These are phyloP conservation scores for Drosophila nigrodunni DNA, from an alignment of 1,140 invertebrate genomes.

Conservation along the genomic window DNA sequence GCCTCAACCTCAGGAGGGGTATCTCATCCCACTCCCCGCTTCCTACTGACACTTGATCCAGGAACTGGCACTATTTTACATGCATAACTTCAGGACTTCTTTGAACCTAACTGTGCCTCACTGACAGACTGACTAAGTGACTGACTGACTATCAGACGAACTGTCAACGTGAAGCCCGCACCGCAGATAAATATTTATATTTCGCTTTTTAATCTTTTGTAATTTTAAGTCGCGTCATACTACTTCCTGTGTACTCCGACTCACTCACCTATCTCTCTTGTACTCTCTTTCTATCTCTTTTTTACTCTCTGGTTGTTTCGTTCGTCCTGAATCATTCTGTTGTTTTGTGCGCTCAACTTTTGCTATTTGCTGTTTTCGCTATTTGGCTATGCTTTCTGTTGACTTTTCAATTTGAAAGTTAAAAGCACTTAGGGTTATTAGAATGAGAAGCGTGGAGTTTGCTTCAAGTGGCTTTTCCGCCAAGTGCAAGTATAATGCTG, in stretches of 20 bases:
- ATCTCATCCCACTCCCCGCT: background rate
- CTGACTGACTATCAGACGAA: conserved; percentile 8
- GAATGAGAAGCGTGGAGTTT: conserved; percentile 64
- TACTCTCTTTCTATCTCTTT: background rate
- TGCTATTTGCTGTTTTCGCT: conserved; percentile 64
- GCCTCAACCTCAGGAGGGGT: background rate
- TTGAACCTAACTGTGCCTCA: conserved; percentile 22
- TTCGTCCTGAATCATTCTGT: conserved; percentile 13
- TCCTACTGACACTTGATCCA: conserved; percentile 26
- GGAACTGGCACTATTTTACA: conserved; percentile 61
- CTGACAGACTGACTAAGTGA: conserved; percentile 8
- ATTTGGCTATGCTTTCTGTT: conserved; percentile 78
- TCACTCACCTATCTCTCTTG: background rate
- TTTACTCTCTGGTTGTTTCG: background rate
- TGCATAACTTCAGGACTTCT: conserved; percentile 48
- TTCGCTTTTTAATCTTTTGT: conserved; percentile 83
- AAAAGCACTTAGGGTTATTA: conserved; percentile 81
- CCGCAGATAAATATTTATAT: conserved; percentile 83
- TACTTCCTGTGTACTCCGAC: background rate
- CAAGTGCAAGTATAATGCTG: conserved; percentile 27
- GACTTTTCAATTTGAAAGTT: conserved; percentile 83
- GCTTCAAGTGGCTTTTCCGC: conserved; percentile 63
- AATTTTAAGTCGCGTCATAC: conserved; percentile 76
- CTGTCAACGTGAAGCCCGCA: conserved; percentile 52
- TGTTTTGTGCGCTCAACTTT: conserved; percentile 64